A percentile compares a stretch with the other conserved stretches of the same genome.
These are phyloP conservation scores for Pogonus chalceus DNA, from an alignment of 1,140 invertebrate genomes.

Conservation along the genomic window DNA sequence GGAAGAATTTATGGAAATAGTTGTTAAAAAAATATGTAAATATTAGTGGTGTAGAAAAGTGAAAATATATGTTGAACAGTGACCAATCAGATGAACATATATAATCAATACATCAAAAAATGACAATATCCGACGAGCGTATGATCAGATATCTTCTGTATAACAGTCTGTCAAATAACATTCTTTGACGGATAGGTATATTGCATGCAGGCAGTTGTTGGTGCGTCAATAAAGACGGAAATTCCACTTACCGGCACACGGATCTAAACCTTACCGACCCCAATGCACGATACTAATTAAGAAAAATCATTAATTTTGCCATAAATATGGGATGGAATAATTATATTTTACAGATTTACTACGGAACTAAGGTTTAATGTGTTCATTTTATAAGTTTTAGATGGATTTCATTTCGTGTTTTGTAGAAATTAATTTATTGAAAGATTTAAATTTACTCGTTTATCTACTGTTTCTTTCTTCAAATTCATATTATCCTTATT, in stretches of 20 bases:
- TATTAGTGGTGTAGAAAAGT: neutral
- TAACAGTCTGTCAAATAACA: conserved; percentile 20
- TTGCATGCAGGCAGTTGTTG: too few species aligned
- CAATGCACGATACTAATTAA: conserved; percentile 29
- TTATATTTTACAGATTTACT: conserved; percentile 16
- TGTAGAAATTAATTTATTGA: neutral
- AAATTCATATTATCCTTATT: too few species aligned
- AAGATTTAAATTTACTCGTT: conserved; percentile 6
- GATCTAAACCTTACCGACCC: conserved; percentile 22
- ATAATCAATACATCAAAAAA: too few species aligned
- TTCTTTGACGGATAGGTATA: neutral
- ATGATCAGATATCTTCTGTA: conserved; percentile 20
- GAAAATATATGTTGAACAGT: neutral
- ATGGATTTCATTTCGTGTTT: neutral
- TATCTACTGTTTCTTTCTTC: too few species aligned
- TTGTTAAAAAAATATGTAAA: too few species aligned
- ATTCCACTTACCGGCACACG: conserved; percentile 19
- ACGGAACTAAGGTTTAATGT: neutral
- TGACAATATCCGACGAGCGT: conserved; percentile 15
- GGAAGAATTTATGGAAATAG: too few species aligned
- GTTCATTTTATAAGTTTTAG: neutral
- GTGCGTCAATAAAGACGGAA: conserved; percentile 27
- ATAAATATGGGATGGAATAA: conserved; percentile 24
- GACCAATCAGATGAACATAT: too few species aligned
- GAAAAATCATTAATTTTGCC: conserved; percentile 29